These are phyloP conservation scores for Danio kyathit DNA, from an alignment of 2,797 vertebrate species.

Conservation along the genomic window DNA sequence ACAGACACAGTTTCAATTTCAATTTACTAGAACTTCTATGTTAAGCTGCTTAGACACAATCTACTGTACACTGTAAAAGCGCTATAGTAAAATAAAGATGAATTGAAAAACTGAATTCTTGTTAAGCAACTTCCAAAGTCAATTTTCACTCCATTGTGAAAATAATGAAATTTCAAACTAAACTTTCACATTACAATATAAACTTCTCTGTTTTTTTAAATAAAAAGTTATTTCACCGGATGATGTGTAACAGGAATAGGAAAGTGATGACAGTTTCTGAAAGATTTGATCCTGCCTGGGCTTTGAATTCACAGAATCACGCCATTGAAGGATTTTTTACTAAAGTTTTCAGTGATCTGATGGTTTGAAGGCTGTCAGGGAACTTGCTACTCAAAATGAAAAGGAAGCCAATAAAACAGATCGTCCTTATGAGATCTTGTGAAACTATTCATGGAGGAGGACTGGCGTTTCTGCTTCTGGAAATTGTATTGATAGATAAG, in stretches of 20 bases:
- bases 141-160: background rate
- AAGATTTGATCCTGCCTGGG: background rate
- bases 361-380: conserved; percentile 16
- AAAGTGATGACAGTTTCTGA: background rate
- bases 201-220: background rate
- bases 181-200: too few relatives aligned
- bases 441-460: conserved; percentile 33
- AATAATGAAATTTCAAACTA: background rate
- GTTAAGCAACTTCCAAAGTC: too few relatives aligned
- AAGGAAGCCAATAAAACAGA: conserved; percentile 40
- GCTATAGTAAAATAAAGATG: too few relatives aligned
- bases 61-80: too few relatives aligned
- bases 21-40: too few relatives aligned
- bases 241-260: background rate
- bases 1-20: too few relatives aligned
- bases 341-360: conserved; percentile 7
- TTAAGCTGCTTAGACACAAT: too few relatives aligned
- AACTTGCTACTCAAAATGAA: conserved; percentile 21
- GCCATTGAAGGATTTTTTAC: background rate
- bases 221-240: background rate
- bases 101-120: too few relatives aligned
- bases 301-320: background rate
- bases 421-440: conserved; percentile 29
- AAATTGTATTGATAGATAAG: conserved; percentile 26
- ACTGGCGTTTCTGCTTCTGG: conserved; percentile 36